Evolutionary conservation across 2,797 vertebrate genomes (phyloP).

Genomic region (Helicolenus hilgendorfi): DNA sequence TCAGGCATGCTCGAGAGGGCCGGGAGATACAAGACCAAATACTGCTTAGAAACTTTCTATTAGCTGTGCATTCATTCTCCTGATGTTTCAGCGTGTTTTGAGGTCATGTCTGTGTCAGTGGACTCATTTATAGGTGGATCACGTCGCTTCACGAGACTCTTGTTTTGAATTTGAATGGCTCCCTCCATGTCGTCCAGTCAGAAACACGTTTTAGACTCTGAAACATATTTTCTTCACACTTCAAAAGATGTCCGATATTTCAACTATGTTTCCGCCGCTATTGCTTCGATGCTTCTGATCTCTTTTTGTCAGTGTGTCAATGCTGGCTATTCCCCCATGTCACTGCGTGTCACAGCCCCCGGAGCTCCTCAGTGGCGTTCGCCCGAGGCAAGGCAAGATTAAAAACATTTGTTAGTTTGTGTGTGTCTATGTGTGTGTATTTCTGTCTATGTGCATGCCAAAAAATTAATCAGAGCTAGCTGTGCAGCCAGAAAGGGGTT

Average conservation of each 20-base stretch:
- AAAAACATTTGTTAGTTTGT: conserved; percentile 55
- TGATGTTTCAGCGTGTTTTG: background rate
- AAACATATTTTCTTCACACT: conserved; percentile 4
- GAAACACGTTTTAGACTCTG: background rate
- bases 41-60: conserved; percentile 20
- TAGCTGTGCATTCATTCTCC: background rate
- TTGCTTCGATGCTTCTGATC: conserved; percentile 2
- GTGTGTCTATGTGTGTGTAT: conserved; percentile 1
- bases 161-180: background rate
- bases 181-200: background rate
- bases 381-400: conserved; percentile 42
- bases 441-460: conserved; percentile 7
- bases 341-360: conserved; percentile 8
- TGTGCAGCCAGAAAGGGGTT: conserved; percentile 31
- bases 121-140: conserved; percentile 4
- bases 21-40: background rate
- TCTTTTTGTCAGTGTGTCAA: background rate
- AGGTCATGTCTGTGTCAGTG: background rate
- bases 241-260: conserved; percentile 23
- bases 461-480: conserved; percentile 38
- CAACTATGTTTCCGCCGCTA: background rate
- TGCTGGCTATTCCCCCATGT: background rate
- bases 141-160: background rate
- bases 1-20: conserved; percentile 28
- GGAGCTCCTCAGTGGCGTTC: conserved; percentile 23